Evolutionary conservation across 2,888 invertebrate species (phyloP).

Genomic region (Spilarctia lutea): DNA sequence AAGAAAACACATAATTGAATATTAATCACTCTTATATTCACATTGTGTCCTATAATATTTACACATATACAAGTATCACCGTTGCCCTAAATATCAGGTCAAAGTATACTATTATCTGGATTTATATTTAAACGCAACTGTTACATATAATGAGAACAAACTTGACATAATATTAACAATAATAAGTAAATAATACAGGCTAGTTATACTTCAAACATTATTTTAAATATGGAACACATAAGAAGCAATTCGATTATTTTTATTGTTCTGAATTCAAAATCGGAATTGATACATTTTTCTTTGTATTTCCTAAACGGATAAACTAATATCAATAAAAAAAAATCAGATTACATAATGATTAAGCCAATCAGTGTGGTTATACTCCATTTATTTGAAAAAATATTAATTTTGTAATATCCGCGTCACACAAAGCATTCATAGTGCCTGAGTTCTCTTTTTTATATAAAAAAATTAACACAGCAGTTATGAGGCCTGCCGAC

Average conservation of each 20-base stretch:
- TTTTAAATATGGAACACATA: not conserved
- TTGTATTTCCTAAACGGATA: not conserved
- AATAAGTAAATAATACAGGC: not conserved
- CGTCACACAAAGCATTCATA: too few species aligned
- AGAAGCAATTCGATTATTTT: not conserved
- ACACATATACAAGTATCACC: slow-evolving; percentile 76
- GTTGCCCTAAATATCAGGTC: slow-evolving; percentile 52
- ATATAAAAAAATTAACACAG: too few species aligned
- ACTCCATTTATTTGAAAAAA: not conserved
- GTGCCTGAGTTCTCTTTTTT: too few species aligned
- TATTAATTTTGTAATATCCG: too few species aligned
- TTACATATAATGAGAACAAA: not conserved
- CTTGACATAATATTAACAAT: slow-evolving; percentile 10
- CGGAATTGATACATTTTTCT: not conserved
- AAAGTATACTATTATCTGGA: slow-evolving; percentile 30
- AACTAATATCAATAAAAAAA: too few species aligned
- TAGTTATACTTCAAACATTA: not conserved
- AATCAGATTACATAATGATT: too few species aligned
- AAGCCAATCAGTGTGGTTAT: not conserved
- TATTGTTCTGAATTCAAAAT: not conserved
- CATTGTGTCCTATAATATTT: slow-evolving; percentile 74
- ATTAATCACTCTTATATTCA: slow-evolving; percentile 84
- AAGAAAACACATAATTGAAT: slow-evolving; percentile 56
- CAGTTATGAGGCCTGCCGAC: too few species aligned
- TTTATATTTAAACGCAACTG: slow-evolving; percentile 22